phyloP scores from a whole-genome alignment of 2,797 vertebrate species.

The Paramormyrops hopkinsi region DNA sequence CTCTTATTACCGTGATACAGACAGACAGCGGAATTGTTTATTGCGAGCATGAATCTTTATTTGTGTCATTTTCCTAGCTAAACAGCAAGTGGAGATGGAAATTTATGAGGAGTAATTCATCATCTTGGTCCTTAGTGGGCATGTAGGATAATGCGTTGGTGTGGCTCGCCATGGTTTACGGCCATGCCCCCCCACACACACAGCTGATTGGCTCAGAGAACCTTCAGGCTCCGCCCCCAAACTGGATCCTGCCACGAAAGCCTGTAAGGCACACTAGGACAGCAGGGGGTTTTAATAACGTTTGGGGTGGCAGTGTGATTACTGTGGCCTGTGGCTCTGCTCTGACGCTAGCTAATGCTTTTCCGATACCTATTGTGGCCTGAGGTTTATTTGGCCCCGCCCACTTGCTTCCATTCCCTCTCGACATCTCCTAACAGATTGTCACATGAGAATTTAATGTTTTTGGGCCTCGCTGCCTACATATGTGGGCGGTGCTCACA shows the following conservation, averaged over 20 bases:
- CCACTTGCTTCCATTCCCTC: background rate
- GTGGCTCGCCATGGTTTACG: background rate
- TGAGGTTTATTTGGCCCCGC: background rate
- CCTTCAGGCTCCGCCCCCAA: conserved; percentile 31
- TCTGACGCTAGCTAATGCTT: conserved; percentile 23
- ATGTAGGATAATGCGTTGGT: conserved; percentile 16
- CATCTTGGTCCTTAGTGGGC: conserved; percentile 16
- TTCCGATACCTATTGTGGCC: conserved; percentile 24
- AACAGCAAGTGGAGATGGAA: conserved; percentile 26
- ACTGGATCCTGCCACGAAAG: conserved; percentile 18
- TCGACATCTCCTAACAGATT: background rate
- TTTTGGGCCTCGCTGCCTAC: background rate
- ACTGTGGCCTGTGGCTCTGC: background rate
- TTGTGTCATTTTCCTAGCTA: conserved; percentile 18
- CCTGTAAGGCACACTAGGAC: conserved; percentile 15
- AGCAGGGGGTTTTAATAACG: conserved; percentile 28
- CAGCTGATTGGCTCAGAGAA: background rate
- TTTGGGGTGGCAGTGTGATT: conserved; percentile 13
- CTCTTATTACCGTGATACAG: conserved; percentile 27
- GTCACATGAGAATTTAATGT: conserved; percentile 4
- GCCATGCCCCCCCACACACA: background rate
- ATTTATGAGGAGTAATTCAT: conserved; percentile 24
- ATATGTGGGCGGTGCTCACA: background rate
- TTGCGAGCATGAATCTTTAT: conserved; percentile 26
- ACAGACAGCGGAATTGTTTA: conserved; percentile 32